Evolutionary conservation across 1,140 invertebrate genomes (phyloP).

Genomic region (Orussus abietinus): DNA sequence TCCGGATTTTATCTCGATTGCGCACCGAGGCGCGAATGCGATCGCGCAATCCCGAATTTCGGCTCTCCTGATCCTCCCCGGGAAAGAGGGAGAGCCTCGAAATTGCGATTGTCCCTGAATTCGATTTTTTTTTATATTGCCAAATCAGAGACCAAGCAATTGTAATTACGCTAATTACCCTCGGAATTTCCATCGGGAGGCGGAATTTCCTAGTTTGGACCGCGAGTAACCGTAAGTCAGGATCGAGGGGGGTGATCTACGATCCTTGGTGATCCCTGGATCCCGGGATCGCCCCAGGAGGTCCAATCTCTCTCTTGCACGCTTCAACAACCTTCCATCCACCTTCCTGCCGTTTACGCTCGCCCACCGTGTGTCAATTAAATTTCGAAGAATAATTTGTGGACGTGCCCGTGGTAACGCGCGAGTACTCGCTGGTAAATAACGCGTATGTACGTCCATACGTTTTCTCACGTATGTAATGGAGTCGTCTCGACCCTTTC

Average conservation of each 20-base stretch:
- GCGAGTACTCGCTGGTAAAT: too few species aligned
- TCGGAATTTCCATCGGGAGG: too few species aligned
- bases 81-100: neutral
- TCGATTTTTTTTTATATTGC: too few species aligned
- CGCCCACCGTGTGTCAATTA: constrained; percentile 30
- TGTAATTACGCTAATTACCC: too few species aligned
- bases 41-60: constrained; percentile 42
- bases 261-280: constrained; percentile 1
- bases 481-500: too few species aligned
- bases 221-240: neutral
- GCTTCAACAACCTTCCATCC: constrained; percentile 8
- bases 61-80: constrained; percentile 6
- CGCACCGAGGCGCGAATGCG: constrained; percentile 20
- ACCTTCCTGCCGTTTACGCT: constrained; percentile 9
- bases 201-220: too few species aligned
- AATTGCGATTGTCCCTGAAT: too few species aligned
- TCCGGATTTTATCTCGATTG: constrained; percentile 49
- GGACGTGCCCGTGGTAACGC: too few species aligned
- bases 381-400: constrained; percentile 29
- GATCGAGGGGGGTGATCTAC: too few species aligned
- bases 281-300: constrained; percentile 8
- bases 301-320: constrained; percentile 5
- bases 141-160: too few species aligned
- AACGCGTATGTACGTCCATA: too few species aligned
- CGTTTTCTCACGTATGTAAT: too few species aligned